These are phyloP conservation scores for Crematogaster levior DNA, from an alignment of 2,888 invertebrate genomes.

Conservation along the genomic window DNA sequence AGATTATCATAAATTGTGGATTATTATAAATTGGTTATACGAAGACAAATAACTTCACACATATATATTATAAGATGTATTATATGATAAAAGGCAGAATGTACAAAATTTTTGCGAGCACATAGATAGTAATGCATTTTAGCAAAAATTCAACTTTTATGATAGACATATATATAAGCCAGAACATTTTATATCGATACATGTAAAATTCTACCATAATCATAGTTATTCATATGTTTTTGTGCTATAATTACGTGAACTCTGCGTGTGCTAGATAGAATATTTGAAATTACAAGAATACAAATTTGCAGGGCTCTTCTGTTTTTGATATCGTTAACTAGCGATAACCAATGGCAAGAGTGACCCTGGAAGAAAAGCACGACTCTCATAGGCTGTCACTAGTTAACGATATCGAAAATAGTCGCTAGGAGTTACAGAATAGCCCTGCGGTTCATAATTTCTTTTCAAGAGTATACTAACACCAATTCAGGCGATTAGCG, in stretches of 20 bases:
- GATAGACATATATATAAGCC: constrained; percentile 46
- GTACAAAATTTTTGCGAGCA: constrained; percentile 58
- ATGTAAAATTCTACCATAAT: constrained; percentile 57
- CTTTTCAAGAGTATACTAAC: constrained; percentile 19
- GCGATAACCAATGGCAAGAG: too few species aligned
- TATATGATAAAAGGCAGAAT: constrained; percentile 49
- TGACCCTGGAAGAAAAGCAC: too few species aligned
- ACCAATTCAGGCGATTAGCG: constrained; percentile 20
- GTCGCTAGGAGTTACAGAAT: too few species aligned
- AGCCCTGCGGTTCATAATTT: too few species aligned
- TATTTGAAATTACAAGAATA: constrained; percentile 26
- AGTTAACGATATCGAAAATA: too few species aligned
- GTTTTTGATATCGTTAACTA: too few species aligned
- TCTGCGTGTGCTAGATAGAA: constrained; percentile 14
- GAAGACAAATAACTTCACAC: constrained; percentile 25
- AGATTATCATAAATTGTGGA: constrained; percentile 29
- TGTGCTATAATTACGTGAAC: constrained; percentile 34
- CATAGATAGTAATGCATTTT: constrained; percentile 72
- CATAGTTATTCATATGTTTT: constrained; percentile 55
- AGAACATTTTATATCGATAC: constrained; percentile 67
- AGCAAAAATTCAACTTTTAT: constrained; percentile 53
- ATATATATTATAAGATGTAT: constrained; percentile 50
- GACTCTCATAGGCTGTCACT: too few species aligned
- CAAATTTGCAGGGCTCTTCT: too few species aligned
- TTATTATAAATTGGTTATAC: constrained; percentile 29